Evolutionary conservation across 2,797 vertebrate species (phyloP).

Genomic region (Ara ararauna): DNA sequence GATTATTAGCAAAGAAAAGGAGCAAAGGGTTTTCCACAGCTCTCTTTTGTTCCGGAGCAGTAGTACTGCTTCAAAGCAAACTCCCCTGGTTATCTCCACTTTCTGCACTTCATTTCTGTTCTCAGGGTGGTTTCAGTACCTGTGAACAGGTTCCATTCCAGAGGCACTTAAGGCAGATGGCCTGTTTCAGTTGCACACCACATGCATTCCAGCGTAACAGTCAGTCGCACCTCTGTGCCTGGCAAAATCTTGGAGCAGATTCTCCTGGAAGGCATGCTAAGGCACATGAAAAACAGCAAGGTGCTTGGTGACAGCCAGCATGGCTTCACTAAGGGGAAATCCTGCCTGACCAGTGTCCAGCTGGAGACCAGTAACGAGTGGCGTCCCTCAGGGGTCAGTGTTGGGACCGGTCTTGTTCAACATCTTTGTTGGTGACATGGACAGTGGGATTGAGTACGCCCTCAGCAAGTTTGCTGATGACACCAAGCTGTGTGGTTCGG

Average conservation of each 20-base stretch:
- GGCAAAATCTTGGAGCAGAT: neutral
- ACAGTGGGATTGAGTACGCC: no score
- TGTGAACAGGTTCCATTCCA: neutral
- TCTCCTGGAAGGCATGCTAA: neutral
- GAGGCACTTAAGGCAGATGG: neutral
- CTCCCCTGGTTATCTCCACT: neutral
- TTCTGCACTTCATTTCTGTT: neutral
- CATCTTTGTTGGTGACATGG: no score
- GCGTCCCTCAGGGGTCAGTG: no score
- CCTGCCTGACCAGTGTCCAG: no score
- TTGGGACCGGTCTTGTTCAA: no score
- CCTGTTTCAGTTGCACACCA: neutral
- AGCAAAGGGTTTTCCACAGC: neutral
- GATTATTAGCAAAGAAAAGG: neutral
- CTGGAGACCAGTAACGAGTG: no score
- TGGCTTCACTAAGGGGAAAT: no score
- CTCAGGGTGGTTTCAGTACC: neutral
- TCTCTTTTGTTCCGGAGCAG: neutral
- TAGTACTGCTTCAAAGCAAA: accelerated
- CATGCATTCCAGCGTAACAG: neutral
- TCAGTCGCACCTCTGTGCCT: neutral
- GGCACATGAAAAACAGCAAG: neutral
- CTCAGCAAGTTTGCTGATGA: no score
- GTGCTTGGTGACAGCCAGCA: no score
- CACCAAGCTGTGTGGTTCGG: no score